A percentile compares a stretch with the other conserved stretches of the same genome.
phyloP scores from a whole-genome alignment of 2,888 invertebrate species.

The Schizotus pectinicornis region DNA sequence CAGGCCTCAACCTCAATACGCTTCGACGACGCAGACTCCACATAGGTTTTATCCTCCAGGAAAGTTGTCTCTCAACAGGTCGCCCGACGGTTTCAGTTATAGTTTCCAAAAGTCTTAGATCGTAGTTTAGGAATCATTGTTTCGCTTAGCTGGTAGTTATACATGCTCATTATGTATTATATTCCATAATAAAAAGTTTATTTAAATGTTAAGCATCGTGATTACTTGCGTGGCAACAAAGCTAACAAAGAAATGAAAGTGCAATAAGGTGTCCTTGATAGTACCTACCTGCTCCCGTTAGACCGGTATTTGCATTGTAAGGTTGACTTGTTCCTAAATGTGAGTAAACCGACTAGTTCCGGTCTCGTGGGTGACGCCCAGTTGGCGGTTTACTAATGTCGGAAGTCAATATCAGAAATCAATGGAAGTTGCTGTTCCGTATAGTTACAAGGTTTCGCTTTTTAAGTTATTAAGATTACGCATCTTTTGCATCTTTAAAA shows the following conservation, averaged over 20 bases:
- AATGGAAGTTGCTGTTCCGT: too few relatives aligned
- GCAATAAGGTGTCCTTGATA: conserved; percentile 35
- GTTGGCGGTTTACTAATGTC: not conserved
- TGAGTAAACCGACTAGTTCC: conserved; percentile 22
- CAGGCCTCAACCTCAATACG: conserved; percentile 22
- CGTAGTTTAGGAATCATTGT: conserved; percentile 14
- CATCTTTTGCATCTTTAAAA: too few relatives aligned
- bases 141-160: conserved; percentile 7
- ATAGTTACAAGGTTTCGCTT: too few relatives aligned
- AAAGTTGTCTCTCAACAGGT: conserved; percentile 83
- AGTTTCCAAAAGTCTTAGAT: conserved; percentile 74
- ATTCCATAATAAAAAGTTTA: conserved; percentile 27
- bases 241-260: conserved; percentile 35
- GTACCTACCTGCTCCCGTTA: conserved; percentile 33
- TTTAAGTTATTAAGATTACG: too few relatives aligned
- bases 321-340: conserved; percentile 12
- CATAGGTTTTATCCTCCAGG: conserved; percentile 84
- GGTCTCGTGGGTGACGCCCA: conserved; percentile 2
- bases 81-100: conserved; percentile 88
- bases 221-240: conserved; percentile 17
- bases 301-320: conserved; percentile 38
- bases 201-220: conserved; percentile 21
- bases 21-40: conserved; percentile 70
- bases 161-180: conserved; percentile 24
- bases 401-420: not conserved